Conservation (phyloP, 2,797 vertebrate species). For the Thripadectes ignobilis region DNA sequence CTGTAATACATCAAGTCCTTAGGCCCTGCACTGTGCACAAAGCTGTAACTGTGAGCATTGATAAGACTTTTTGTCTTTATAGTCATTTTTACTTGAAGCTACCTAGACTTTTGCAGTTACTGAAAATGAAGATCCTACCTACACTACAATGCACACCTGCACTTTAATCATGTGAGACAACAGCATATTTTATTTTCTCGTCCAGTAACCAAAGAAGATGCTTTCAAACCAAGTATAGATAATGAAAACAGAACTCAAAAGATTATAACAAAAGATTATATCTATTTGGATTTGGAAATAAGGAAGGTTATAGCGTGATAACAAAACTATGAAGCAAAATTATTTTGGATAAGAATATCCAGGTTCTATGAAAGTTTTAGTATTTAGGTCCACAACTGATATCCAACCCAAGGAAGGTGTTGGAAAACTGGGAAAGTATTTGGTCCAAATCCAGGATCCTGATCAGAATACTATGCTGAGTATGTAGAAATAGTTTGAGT, state of each 20-base stretch:
- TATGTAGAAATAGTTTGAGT: neutral
- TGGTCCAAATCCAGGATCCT: neutral
- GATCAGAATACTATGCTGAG: neutral
- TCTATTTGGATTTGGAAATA: neutral
- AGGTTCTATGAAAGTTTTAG: neutral
- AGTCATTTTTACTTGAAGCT: neutral
- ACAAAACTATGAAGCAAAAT: neutral
- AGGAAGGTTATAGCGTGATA: fast-evolving
- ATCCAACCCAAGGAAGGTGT: neutral
- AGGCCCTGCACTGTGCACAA: neutral
- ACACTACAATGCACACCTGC: fast-evolving
- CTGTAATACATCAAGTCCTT: neutral
- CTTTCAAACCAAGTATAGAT: neutral
- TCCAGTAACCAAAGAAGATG: neutral
- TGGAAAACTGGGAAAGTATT: neutral
- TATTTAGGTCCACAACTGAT: neutral
- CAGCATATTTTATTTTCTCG: neutral
- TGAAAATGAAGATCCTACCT: neutral
- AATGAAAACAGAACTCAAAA: neutral
- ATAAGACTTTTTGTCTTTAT: neutral
- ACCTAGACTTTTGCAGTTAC: neutral
- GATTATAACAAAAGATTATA: neutral
- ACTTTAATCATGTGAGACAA: neutral
- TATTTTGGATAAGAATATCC: neutral
- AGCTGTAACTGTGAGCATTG: neutral